phyloP scores from a whole-genome alignment of 1,140 invertebrate genomes.

The Zeugodacus cucurbitae region DNA sequence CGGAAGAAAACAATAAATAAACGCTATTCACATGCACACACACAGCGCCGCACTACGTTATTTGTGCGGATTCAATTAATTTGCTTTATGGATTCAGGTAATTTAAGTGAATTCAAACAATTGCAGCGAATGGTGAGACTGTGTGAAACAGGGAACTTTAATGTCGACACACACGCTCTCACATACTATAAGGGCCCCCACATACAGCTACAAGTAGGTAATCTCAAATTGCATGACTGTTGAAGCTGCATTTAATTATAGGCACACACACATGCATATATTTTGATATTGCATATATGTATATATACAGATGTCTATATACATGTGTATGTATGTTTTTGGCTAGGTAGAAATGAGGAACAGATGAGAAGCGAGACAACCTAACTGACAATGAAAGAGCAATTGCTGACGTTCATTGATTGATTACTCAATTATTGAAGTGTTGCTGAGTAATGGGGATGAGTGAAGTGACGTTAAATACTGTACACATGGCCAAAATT shows the following conservation, averaged over 20 bases:
- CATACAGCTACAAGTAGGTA: background rate
- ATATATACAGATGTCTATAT: too few species aligned
- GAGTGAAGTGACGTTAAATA: background rate
- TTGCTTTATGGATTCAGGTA: background rate
- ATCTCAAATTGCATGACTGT: background rate
- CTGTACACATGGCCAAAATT: background rate
- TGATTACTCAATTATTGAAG: conserved; percentile 10
- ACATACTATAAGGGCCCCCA: too few species aligned
- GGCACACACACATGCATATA: background rate
- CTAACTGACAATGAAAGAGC: background rate
- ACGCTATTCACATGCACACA: background rate
- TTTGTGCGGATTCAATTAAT: background rate
- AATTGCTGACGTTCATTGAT: background rate
- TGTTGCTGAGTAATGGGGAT: background rate
- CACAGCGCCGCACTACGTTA: background rate
- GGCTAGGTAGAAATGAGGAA: background rate
- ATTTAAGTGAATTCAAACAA: background rate
- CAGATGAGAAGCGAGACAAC: background rate
- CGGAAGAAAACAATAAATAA: background rate
- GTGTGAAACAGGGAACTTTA: background rate
- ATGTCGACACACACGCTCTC: background rate
- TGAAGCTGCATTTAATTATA: too few species aligned
- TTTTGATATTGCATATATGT: too few species aligned
- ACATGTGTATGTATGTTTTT: too few species aligned
- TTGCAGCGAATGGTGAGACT: background rate